Conservation (phyloP, 2,888 invertebrate genomes). For the Philereme vetulata region DNA sequence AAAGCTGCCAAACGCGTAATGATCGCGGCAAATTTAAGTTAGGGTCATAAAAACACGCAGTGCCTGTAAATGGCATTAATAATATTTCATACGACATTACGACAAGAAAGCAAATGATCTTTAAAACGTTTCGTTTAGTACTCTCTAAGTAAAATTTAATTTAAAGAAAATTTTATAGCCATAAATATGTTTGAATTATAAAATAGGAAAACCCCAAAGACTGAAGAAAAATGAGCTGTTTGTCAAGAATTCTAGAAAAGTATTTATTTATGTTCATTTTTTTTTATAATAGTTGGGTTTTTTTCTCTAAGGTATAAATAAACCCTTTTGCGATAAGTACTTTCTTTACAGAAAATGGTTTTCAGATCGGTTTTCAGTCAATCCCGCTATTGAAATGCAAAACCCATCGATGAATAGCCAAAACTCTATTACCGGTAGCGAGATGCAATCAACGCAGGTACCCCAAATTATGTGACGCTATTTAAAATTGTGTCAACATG, state of each 20-base stretch:
- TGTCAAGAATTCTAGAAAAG: no score
- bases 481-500: constrained; percentile 79
- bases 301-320: no score
- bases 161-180: no score
- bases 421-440: constrained; percentile 44
- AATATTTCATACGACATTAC: constrained; percentile 24
- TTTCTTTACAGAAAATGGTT: neutral
- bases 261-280: no score
- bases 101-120: constrained; percentile 13
- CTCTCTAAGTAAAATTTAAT: neutral
- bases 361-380: constrained; percentile 25
- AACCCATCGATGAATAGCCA: constrained; percentile 39
- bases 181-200: no score
- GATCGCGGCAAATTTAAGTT: constrained; percentile 38
- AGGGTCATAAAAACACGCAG: constrained; percentile 37
- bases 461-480: constrained; percentile 69
- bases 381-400: constrained; percentile 34
- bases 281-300: no score
- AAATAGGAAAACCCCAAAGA: no score
- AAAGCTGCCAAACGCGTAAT: constrained; percentile 37
- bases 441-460: constrained; percentile 57
- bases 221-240: no score
- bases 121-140: constrained; percentile 10
- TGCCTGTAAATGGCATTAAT: constrained; percentile 29
- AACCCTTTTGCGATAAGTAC: no score